Conservation (phyloP, 1,140 invertebrate genomes). For the Limonius californicus region DNA sequence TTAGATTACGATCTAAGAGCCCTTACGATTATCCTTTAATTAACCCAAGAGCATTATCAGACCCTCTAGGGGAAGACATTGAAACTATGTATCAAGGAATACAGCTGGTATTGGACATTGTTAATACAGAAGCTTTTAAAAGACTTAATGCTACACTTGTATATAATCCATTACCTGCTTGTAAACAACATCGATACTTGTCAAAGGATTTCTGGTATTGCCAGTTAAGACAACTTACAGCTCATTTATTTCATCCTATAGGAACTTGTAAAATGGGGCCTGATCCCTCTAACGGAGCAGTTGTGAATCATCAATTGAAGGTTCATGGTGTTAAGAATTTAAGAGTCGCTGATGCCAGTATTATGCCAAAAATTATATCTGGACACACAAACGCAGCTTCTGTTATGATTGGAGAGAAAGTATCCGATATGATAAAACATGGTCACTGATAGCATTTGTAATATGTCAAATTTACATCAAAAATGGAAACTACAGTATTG, state of each 20-base stretch:
- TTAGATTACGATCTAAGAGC: conserved; percentile 63
- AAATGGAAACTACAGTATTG: neutral
- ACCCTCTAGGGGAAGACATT: conserved; percentile 62
- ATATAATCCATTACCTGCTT: neutral
- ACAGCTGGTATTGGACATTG: conserved; percentile 52
- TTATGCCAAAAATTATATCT: conserved; percentile 41
- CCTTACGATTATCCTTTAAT: conserved; percentile 73
- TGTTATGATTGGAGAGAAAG: conserved; percentile 58
- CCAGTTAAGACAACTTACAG: conserved; percentile 43
- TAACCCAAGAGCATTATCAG: conserved; percentile 69
- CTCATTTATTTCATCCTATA: conserved; percentile 51
- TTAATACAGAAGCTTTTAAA: conserved; percentile 56
- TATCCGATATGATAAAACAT: conserved; percentile 54
- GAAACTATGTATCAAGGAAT: conserved; percentile 44
- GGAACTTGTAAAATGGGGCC: conserved; percentile 64
- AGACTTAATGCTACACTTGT: conserved; percentile 53
- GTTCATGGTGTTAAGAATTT: conserved; percentile 48
- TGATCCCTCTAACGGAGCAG: conserved; percentile 49
- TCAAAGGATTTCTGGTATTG: conserved; percentile 24
- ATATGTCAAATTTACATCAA: too few relatives aligned
- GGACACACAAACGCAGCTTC: conserved; percentile 52
- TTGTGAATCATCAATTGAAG: conserved; percentile 56
- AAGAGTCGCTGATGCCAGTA: conserved; percentile 47
- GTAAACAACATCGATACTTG: too few relatives aligned
- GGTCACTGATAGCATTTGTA: too few relatives aligned